Evolutionary conservation across 1,140 invertebrate genomes (phyloP), one percentile per base, ranked within the genome.

Genomic region (Steinernema feltiae): DNA sequence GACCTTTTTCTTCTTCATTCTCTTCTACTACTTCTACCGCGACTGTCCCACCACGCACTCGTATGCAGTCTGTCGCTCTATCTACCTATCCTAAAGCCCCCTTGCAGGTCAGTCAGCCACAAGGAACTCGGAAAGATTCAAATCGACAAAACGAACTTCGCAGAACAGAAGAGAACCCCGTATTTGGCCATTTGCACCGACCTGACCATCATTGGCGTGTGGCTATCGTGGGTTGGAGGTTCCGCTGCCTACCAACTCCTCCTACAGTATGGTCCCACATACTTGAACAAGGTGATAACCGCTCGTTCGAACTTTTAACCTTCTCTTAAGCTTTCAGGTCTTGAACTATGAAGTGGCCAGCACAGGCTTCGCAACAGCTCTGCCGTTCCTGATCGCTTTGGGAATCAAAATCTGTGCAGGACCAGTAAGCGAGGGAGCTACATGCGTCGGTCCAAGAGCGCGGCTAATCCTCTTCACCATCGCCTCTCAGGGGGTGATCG

Each of bases 261-360:
- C 7, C 69, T 76, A 0, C 71, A 63, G 1, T 81, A 75, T 31
- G 79, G 79, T 17, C 81, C 81, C 0, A 72, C 73, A 0, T 82
- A 82, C 48, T 32, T 82, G 31, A 80, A 80, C 31, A 76, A 82
- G 63, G 81, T 30, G n/a, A n/a, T n/a, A n/a, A 7, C 3, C 3
- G 17, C 17, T 7, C 3, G 3, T 69, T 69, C 3, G 69, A 69
- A 27, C 3, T 7, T n/a, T 7, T 3, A 69, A 17, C 3, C 24
- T 7, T 69, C 17, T 21, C 3, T 69, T n/a, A n/a, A n/a, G n/a
- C n/a, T n/a, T n/a, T 30, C 30, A 79, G 73, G 78, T 77, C 12
- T 48, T 76, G 1, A 29, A 46, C 2, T 76, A 80, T 29, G 76
- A 73, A 41, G 78, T 79, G 12, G 27, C 27, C 35, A 69, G 48